Conservation (phyloP, 1,140 invertebrate species). For the Antheraea pernyi region DNA sequence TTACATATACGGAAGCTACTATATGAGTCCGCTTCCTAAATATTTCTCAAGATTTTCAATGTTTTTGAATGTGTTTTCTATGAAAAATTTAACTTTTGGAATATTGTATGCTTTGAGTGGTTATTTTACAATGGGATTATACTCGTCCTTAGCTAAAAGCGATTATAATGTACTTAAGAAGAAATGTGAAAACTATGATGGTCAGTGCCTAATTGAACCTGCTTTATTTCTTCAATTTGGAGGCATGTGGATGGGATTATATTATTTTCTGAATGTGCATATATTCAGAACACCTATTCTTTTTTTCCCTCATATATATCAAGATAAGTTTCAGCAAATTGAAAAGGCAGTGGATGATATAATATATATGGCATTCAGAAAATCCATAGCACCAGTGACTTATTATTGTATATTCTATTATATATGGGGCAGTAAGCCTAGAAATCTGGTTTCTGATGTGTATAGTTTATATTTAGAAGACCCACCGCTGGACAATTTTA, state of each 20-base stretch:
- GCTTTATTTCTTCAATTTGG: conserved; percentile 82
- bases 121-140: conserved; percentile 81
- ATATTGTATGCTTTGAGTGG: conserved; percentile 81
- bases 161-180: conserved; percentile 76
- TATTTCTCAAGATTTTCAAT: conserved; percentile 82
- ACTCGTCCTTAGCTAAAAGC: conserved; percentile 80
- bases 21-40: conserved; percentile 65
- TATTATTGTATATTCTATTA: conserved; percentile 82
- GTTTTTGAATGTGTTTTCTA: conserved; percentile 80
- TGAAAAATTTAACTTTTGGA: conserved; percentile 80
- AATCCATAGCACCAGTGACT: conserved; percentile 81
- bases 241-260: conserved; percentile 85
- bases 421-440: conserved; percentile 74
- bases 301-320: conserved; percentile 84
- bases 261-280: conserved; percentile 82
- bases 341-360: conserved; percentile 79
- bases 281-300: conserved; percentile 79
- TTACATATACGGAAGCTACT: conserved; percentile 67
- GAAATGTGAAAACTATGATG: conserved; percentile 57
- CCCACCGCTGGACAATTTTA: conserved; percentile 75
- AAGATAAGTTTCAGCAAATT: conserved; percentile 83
- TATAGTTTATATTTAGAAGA: conserved; percentile 78
- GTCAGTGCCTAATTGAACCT: conserved; percentile 65
- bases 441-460: conserved; percentile 60
- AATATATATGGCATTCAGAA: conserved; percentile 79